phyloP scores from a whole-genome alignment of 2,113 vertebrate species.

The Sander vitreus region DNA sequence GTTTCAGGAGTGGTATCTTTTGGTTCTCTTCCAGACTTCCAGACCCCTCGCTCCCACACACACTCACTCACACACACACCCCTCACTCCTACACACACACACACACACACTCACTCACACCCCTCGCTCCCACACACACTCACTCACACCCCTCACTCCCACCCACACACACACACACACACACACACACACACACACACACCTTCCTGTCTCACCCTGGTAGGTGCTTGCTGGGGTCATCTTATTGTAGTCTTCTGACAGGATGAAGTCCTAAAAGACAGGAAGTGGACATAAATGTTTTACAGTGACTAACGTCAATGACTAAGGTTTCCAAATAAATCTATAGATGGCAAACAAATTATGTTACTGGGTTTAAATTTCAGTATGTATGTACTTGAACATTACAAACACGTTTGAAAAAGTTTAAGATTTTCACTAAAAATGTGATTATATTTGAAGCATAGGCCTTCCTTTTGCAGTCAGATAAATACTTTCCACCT shows the following conservation, averaged over 20 bases:
- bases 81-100: conserved; percentile 16
- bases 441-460: neutral
- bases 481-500: neutral
- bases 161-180: no score
- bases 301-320: neutral
- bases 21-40: neutral
- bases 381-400: no score
- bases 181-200: neutral
- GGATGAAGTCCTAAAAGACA: conserved; percentile 91
- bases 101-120: neutral
- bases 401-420: neutral
- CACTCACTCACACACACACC: neutral
- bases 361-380: neutral
- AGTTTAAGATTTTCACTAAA: fast-evolving
- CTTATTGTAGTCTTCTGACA: conserved; percentile 99
- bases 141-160: fast-evolving
- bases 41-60: no score
- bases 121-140: no score
- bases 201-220: conserved; percentile 87
- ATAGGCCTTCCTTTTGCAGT: neutral
- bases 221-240: conserved; percentile 92
- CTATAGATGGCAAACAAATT: neutral
- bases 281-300: conserved; percentile 33
- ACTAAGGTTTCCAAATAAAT: neutral
- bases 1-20: neutral